Evolutionary conservation across 1,140 invertebrate genomes (phyloP), one percentile per base, ranked within the genome.

Genomic region (Drosophila athabasca): DNA sequence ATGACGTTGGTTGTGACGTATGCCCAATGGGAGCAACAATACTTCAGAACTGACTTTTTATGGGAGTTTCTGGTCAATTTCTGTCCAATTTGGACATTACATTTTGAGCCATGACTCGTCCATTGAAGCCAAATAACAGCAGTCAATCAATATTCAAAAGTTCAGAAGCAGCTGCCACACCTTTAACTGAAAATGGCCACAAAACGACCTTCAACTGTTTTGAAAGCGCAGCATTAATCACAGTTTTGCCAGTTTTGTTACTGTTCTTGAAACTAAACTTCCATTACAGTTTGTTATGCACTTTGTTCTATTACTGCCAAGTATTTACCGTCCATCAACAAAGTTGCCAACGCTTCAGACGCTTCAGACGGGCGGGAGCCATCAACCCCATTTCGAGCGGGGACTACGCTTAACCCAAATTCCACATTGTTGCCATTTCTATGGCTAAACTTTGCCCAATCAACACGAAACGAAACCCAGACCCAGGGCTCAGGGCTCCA

Each of bases 261-360:
- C 52, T 58, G 53, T 69, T 62, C 8, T 4, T 26, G 11, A 22
- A 62, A 49, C 29, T 50, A 41, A 26, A 2, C 49, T 9, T 43
- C 0, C 2, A 22, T 1, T 7, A 60, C 72, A 74, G 70, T 74
- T 75, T 75, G 17, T 39, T 2, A n/a, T 45, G 69, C 70, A 50
- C 49, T 74, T 65, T 62, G 46, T 50, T 73, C 59, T 64, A 73
- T 39, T 39, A 39, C 35, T 13, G 13, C 35, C 35, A 11, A 39
- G 11, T 39, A 39, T 58, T 73, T 73, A 48, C 45, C 15, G 58
- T 51, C 29, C 22, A 41, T 58, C 17, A 74, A 74, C 68, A 74
- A 51, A 65, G 70, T 55, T 57, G 41, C 41, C 45, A 57, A 31
- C 62, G 7, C 22, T 64, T 62, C 51, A 59, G 46, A 60, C 65